phyloP scores from a whole-genome alignment of 1,140 invertebrate species.

The Heliothis subflexa region DNA sequence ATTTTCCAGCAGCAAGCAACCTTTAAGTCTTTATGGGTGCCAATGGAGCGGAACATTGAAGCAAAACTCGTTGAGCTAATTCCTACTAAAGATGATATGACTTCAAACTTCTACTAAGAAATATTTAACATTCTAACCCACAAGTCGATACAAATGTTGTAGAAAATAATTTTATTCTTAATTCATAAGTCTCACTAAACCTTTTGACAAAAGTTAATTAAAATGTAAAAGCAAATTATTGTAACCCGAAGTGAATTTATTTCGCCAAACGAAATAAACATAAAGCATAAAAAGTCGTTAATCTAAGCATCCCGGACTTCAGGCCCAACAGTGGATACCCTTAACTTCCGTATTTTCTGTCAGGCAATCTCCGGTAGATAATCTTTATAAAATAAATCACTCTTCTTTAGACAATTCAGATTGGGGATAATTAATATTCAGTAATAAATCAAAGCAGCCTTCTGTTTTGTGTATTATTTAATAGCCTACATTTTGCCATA shows the following conservation, averaged over 20 bases:
- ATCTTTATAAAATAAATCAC: slow-evolving; percentile 46
- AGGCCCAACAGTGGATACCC: slow-evolving; percentile 5
- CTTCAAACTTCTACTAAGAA: slow-evolving; percentile 27
- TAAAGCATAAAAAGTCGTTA: background rate
- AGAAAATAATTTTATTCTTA: no score
- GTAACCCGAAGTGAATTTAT: no score
- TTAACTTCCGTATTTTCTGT: slow-evolving; percentile 20
- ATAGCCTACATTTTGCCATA: slow-evolving; percentile 5
- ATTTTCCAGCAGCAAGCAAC: background rate
- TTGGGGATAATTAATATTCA: slow-evolving; percentile 52
- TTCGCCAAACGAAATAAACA: no score
- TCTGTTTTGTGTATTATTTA: slow-evolving; percentile 46
- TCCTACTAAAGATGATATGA: slow-evolving; percentile 37
- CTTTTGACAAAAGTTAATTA: no score
- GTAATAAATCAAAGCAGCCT: slow-evolving; percentile 52
- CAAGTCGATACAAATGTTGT: no score
- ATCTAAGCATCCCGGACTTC: slow-evolving; percentile 13
- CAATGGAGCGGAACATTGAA: slow-evolving; percentile 35
- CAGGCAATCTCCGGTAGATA: slow-evolving; percentile 19
- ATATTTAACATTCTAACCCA: slow-evolving; percentile 14
- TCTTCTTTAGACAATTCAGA: slow-evolving; percentile 31
- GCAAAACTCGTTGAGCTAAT: background rate
- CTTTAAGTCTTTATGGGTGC: slow-evolving; percentile 16
- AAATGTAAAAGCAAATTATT: no score
- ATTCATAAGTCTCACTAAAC: no score